Evolutionary conservation across 2,797 vertebrate genomes (phyloP), one percentile per base, ranked within the genome.

Genomic region (Pseudotriccus pelzelni): DNA sequence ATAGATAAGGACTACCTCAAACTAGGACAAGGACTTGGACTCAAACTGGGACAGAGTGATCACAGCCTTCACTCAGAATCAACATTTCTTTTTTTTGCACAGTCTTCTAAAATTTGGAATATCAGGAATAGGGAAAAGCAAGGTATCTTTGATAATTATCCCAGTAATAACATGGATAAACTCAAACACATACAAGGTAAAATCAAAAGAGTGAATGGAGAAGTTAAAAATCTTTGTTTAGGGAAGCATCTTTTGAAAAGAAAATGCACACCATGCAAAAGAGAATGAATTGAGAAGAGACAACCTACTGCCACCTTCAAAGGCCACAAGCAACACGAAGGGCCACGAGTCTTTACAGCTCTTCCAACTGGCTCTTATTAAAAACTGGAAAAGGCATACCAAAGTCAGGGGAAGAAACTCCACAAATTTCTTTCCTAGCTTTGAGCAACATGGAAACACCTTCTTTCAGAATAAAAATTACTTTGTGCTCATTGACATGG

Each of bases 11-110:
- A 91, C 91, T 72, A 24, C 7, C 30, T 59, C 68, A 64, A 96
- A 95, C 41, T 89, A 91, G 96, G 95, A 95, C 93, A 95, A 95
- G 94, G 95, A 74, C 84, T 91, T 84, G 62, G 75, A 81, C 89
- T 91, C 91, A 59, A 63, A 56, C 39, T 67, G 63, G 88, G 77
- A 63, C 94, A 95, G 60, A 93, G 47, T 44, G 50, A 95, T 49
- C 74, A 56, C 77, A 56, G 80, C 41, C 63, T 73, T 80, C 89
- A 68, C 69, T 86, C 34, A 30, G 55, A 89, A 84, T n/a, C 70
- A 77, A 58, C 36, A 21, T 46, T 32, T 52, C 59, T 23, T 52
- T 52, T 85, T 87, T 60, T 11, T 6, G 47, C 82, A 62, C 12
- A 46, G 46, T 22, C 34, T 44, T 76, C 55, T 59, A 25, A 72